A percentile compares a stretch with the other conserved stretches of the same genome.
phyloP scores from a whole-genome alignment of 1,140 invertebrate species.

The Subanguina moxae region DNA sequence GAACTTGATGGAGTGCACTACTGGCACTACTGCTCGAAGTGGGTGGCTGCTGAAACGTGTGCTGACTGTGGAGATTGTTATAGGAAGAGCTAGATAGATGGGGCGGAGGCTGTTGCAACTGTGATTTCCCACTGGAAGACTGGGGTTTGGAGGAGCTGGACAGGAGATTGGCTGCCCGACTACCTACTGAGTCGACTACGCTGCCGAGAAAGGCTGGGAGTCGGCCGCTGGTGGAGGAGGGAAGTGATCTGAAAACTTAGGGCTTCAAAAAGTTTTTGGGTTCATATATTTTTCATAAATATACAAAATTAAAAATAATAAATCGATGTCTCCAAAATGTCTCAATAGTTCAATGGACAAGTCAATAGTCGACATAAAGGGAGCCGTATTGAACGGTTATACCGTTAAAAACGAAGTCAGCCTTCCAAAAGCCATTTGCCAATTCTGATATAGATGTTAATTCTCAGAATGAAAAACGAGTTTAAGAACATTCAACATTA shows the following conservation, averaged over 20 bases:
- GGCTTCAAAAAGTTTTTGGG: too few relatives aligned
- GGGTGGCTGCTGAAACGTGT: not conserved
- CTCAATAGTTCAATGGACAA: too few relatives aligned
- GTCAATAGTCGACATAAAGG: too few relatives aligned
- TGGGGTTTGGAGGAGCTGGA: not conserved
- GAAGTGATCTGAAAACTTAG: not conserved
- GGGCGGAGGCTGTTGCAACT: not conserved
- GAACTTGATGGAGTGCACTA: not conserved
- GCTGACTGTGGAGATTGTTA: not conserved
- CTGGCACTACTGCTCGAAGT: not conserved
- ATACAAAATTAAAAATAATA: too few relatives aligned
- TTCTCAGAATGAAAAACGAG: too few relatives aligned
- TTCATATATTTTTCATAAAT: too few relatives aligned
- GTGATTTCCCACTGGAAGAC: not conserved
- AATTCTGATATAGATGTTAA: too few relatives aligned
- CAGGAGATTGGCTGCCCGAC: not conserved
- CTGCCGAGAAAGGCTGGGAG: slow-evolving; percentile 13
- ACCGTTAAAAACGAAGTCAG: too few relatives aligned
- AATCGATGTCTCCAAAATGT: too few relatives aligned
- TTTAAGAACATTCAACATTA: too few relatives aligned
- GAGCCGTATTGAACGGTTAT: too few relatives aligned
- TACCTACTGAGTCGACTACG: slow-evolving; percentile 17
- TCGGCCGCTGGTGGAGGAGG: slow-evolving; percentile 17
- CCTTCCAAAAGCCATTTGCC: too few relatives aligned
- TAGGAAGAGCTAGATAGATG: not conserved